Conservation (phyloP, 2,113 vertebrate species). For the Neodontobutis hainanensis region DNA sequence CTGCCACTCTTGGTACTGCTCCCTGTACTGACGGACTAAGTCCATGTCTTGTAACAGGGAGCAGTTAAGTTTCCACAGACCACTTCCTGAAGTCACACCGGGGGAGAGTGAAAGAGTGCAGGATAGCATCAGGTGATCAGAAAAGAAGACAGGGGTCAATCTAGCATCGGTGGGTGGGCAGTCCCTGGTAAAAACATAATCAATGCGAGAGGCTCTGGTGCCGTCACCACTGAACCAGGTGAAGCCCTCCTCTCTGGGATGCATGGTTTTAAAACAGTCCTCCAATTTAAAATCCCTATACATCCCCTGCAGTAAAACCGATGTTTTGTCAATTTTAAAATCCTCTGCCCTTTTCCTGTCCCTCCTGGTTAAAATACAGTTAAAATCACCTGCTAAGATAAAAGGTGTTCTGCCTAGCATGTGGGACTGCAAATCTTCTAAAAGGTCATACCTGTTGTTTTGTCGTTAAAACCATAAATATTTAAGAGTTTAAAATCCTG, state of each 20-base stretch:
- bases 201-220: constrained; percentile 22
- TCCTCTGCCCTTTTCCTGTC: neutral
- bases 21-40: neutral
- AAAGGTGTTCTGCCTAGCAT: constrained; percentile 9
- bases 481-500: neutral
- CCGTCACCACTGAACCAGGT: neutral
- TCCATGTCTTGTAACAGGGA: constrained; percentile 6
- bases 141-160: constrained; percentile 16
- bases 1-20: neutral
- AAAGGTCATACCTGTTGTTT: constrained; percentile 27
- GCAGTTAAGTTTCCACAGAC: constrained; percentile 28
- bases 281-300: constrained; percentile 6
- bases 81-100: neutral
- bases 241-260: constrained; percentile 3
- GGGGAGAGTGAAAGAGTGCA: constrained; percentile 13
- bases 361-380: constrained; percentile 14
- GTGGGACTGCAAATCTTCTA: constrained; percentile 20
- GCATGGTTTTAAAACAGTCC: constrained; percentile 8
- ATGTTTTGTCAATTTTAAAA: constrained; percentile 19
- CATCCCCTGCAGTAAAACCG: constrained; percentile 4
- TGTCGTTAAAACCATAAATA: too few relatives aligned
- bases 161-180: constrained; percentile 9
- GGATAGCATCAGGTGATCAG: neutral
- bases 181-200: neutral
- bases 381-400: constrained; percentile 17